These are phyloP conservation scores for Embiotoca jacksoni DNA, from an alignment of 2,113 vertebrate species.

Conservation along the genomic window DNA sequence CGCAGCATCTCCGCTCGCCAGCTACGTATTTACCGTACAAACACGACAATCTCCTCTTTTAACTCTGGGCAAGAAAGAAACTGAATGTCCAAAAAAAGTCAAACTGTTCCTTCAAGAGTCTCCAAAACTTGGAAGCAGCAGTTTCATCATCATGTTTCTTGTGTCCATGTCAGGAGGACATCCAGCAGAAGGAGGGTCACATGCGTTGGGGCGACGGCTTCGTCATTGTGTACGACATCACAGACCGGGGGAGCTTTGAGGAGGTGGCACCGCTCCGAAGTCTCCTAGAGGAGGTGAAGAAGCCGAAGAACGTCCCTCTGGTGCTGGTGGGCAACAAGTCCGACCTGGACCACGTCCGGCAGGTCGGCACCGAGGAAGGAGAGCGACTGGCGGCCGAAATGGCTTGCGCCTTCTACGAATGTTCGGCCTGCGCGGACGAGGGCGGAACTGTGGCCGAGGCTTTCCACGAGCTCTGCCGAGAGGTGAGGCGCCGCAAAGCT, in stretches of 20 bases:
- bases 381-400: conserved; percentile 95
- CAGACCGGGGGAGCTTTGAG: conserved; percentile 95
- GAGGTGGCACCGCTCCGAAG: conserved; percentile 92
- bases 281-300: conserved; percentile 94
- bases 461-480: conserved; percentile 95
- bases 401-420: conserved; percentile 97
- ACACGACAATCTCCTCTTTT: no score
- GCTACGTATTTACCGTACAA: no score
- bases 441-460: conserved; percentile 90
- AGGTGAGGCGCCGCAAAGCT: conserved; percentile 92
- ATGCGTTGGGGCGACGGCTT: conserved; percentile 98
- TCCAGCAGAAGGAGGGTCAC: conserved; percentile 93
- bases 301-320: conserved; percentile 94
- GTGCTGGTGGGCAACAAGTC: conserved; percentile 98
- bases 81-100: no score
- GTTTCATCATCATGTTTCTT: neutral
- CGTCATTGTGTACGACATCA: conserved; percentile 96
- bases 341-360: conserved; percentile 94
- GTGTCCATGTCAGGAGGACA: conserved; percentile 88
- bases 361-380: conserved; percentile 95
- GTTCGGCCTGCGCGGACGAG: conserved; percentile 94
- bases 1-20: no score
- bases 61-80: no score
- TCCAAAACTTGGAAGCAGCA: neutral
- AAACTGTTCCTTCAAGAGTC: neutral